Evolutionary conservation across 2,113 vertebrate genomes (phyloP), one percentile per base, ranked within the genome.

Genomic region (Lagenorhynchus albirostris): DNA sequence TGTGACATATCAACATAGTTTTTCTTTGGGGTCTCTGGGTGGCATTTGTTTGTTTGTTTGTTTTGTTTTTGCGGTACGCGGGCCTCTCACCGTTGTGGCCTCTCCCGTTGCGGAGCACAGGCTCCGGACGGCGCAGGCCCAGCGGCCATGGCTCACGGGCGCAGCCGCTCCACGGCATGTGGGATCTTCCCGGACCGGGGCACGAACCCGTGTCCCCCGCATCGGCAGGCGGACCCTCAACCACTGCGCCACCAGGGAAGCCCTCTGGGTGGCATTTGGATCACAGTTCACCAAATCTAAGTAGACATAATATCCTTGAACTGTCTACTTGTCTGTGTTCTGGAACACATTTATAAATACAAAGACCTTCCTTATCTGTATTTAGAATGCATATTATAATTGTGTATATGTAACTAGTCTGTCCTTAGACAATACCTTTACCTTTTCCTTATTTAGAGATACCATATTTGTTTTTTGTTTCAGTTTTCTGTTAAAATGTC

Each of bases 391-490:
- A 12, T 82, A 15, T 67, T 95, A 25, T 89, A 80, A 55, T 25
- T 71, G 11, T 89, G 15, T 79, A 20, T 63, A 21, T 38, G 5
- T 76, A 87, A 38, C 47, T 86, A 70, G 26, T 77, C 63, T 70
- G 20, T 73, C 12, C 92, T 88, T 86, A 80, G 21, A 23, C 15
- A 44, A 58, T 87, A 63, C 55, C 36, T 94, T 80, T 89, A 36
- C 63, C 44, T 62, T 85, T 89, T 80, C 14, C 55, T 94, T 90
- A 87, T 44, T 80, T 91, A 94, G 47, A 93, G 71, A 74, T 41
- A 74, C 31, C 26, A 62, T 86, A 25, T 81, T 91, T 96, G 31
- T 93, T 94, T 87, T 89, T 47, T 83, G 73, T 94, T 96, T 95
- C 62, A 17, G 17, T 84, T 95, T 94, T 91, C 33, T 96, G 55